phyloP scores from a whole-genome alignment of 2,113 vertebrate genomes.

The Gadus chalcogrammus region DNA sequence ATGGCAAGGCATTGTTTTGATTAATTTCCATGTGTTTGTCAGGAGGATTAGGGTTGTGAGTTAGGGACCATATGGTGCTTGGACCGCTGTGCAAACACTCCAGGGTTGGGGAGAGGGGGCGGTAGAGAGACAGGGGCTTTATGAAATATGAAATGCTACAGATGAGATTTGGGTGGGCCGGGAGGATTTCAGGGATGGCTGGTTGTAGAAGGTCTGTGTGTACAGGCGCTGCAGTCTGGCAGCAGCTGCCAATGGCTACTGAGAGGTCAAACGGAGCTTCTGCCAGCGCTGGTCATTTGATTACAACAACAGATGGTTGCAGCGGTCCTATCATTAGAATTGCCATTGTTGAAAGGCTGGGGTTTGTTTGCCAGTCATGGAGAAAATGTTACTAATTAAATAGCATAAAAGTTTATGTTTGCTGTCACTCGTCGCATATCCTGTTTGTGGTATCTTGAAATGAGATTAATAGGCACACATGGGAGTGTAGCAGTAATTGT shows the following conservation, averaged over 20 bases:
- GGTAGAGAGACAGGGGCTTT: too few relatives aligned
- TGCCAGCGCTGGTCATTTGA: constrained; percentile 52
- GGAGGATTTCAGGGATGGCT: constrained; percentile 40
- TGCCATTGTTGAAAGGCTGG: constrained; percentile 30
- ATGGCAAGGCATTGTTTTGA: constrained; percentile 47
- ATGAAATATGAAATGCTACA: constrained; percentile 33
- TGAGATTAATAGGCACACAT: too few relatives aligned
- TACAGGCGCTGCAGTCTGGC: constrained; percentile 18
- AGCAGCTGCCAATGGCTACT: constrained; percentile 50
- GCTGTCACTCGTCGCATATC: too few relatives aligned
- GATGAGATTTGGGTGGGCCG: constrained; percentile 63
- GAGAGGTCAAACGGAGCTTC: constrained; percentile 60
- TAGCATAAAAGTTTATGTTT: too few relatives aligned
- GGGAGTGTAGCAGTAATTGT: too few relatives aligned
- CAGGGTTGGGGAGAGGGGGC: constrained; percentile 28
- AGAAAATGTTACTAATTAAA: neutral
- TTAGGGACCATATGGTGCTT: constrained; percentile 61
- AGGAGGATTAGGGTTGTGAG: neutral
- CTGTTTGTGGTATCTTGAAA: too few relatives aligned
- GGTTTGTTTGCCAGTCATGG: constrained; percentile 23
- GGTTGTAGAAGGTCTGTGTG: constrained; percentile 40
- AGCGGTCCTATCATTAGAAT: constrained; percentile 56
- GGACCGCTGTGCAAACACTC: constrained; percentile 62
- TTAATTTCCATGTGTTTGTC: constrained; percentile 55
- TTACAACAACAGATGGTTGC: constrained; percentile 67